phyloP scores from a whole-genome alignment of 2,113 vertebrate genomes.

The Mystacornis crossleyi region DNA sequence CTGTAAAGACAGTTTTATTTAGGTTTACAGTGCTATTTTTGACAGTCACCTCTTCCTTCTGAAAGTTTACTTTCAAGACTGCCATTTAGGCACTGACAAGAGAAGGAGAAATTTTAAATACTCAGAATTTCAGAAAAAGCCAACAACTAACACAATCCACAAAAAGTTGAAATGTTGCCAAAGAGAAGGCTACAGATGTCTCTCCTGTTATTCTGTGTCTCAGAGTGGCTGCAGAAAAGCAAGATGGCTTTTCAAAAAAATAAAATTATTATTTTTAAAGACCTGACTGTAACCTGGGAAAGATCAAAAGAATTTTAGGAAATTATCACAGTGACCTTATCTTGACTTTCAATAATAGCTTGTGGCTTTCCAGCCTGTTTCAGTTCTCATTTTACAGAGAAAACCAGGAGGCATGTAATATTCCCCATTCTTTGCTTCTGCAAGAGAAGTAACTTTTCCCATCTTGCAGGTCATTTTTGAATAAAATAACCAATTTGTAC shows the following conservation, averaged over 20 bases:
- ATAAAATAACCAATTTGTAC: not conserved
- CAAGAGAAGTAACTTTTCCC: not conserved
- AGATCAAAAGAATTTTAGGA: not conserved
- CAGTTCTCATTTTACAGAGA: not conserved
- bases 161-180: not conserved
- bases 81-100: not conserved
- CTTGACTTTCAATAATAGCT: not conserved
- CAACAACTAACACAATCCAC: not conserved
- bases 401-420: not conserved
- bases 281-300: not conserved
- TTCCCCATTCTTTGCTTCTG: slow-evolving; percentile 4
- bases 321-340: not conserved
- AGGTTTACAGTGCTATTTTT: not conserved
- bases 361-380: not conserved
- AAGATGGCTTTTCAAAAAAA: not conserved
- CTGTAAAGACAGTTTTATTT: not conserved
- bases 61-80: not conserved
- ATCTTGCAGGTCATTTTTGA: not conserved
- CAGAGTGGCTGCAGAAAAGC: not conserved
- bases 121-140: not conserved
- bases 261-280: not conserved
- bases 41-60: not conserved
- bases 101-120: not conserved
- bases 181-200: not conserved
- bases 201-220: not conserved